phyloP scores from a whole-genome alignment of 1,140 invertebrate genomes.

The Zaprionus ghesquierei region DNA sequence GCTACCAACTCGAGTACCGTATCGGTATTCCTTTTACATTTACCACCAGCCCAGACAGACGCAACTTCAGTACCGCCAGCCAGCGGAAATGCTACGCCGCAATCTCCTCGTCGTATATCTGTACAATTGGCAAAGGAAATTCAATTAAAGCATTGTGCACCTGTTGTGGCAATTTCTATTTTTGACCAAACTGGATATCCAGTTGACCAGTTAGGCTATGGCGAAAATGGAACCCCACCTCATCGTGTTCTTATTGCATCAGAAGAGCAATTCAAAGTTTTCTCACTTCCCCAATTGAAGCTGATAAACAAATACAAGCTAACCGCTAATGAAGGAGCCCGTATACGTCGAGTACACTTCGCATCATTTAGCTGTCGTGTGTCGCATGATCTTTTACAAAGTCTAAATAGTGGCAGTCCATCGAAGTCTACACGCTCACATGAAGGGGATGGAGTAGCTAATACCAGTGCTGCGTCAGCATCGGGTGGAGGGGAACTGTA shows the following conservation, averaged over 20 bases:
- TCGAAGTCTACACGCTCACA: conserved; percentile 64
- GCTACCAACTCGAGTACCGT: conserved; percentile 90
- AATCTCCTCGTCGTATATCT: conserved; percentile 82
- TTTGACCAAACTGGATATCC: conserved; percentile 87
- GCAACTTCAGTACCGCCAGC: conserved; percentile 63
- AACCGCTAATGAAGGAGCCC: conserved; percentile 96
- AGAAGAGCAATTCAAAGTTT: conserved; percentile 99
- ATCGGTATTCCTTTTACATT: conserved; percentile 78
- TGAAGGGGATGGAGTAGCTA: conserved; percentile 49
- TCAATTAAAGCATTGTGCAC: conserved; percentile 96
- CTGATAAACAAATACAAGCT: conserved; percentile 97
- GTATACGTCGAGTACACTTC: conserved; percentile 92
- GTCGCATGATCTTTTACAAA: conserved; percentile 81
- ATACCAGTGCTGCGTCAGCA: conserved; percentile 50
- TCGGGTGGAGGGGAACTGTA: conserved; percentile 68
- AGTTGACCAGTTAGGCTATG: conserved; percentile 62
- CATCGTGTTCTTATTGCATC: conserved; percentile 96
- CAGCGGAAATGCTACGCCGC: conserved; percentile 51
- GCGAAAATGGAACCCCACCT: conserved; percentile 85
- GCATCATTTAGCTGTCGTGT: conserved; percentile 88
- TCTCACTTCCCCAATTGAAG: conserved; percentile 95
- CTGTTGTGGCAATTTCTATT: conserved; percentile 96
- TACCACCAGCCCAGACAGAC: conserved; percentile 72
- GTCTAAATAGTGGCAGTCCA: conserved; percentile 55
- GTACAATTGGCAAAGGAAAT: conserved; percentile 96